phyloP scores from a whole-genome alignment of 2,888 invertebrate species.

The Coelopa pilipes region DNA sequence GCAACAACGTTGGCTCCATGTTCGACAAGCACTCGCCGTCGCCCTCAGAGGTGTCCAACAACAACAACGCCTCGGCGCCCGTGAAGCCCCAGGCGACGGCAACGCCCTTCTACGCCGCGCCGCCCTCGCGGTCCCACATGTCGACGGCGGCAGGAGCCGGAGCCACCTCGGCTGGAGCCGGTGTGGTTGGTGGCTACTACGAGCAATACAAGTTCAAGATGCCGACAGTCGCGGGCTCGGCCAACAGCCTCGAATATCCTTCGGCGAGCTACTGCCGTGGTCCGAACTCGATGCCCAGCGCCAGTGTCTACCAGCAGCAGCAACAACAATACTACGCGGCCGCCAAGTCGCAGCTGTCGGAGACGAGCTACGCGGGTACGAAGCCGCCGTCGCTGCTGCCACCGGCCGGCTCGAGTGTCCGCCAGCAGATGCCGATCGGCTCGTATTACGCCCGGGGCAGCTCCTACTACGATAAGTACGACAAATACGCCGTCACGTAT shows the following conservation, averaged over 20 bases:
- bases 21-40: constrained; percentile 10
- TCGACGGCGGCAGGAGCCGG: constrained; percentile 34
- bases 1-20: constrained; percentile 19
- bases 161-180: constrained; percentile 4
- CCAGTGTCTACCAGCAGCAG: constrained; percentile 43
- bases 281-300: constrained; percentile 38
- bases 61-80: constrained; percentile 15
- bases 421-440: constrained; percentile 43
- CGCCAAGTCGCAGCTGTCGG: constrained; percentile 42
- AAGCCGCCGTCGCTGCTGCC: constrained; percentile 37
- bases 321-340: constrained; percentile 46
- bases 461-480: constrained; percentile 53
- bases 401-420: constrained; percentile 40
- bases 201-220: constrained; percentile 56
- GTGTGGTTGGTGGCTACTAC: constrained; percentile 42
- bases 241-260: too few relatives aligned
- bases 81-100: constrained; percentile 59
- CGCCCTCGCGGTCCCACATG: constrained; percentile 32
- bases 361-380: background rate
- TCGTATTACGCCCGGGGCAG: constrained; percentile 23
- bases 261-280: constrained; percentile 11
- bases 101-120: constrained; percentile 58
- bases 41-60: background rate
- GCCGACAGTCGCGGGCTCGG: constrained; percentile 35
- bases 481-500: constrained; percentile 51